These are phyloP conservation scores for Drosophila santomea DNA, from an alignment of 1,140 invertebrate genomes.

Conservation along the genomic window DNA sequence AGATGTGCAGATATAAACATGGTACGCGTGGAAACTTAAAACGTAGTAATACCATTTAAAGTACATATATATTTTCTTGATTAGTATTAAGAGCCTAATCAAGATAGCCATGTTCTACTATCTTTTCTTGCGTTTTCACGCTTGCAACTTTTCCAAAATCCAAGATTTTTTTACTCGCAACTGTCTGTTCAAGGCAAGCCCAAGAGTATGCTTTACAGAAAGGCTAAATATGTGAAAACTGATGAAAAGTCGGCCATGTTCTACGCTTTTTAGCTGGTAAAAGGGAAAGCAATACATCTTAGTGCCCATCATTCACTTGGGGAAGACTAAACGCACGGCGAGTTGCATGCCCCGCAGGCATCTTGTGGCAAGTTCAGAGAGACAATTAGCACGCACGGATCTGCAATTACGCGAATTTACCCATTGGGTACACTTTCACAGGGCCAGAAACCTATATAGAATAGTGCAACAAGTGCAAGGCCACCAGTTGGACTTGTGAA, in stretches of 20 bases:
- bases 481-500: conserved; percentile 45
- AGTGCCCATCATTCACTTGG: not conserved
- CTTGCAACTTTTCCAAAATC: no score
- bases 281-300: conserved; percentile 11
- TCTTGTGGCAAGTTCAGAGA: conserved; percentile 37
- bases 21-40: no score
- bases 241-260: conserved; percentile 42
- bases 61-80: no score
- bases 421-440: conserved; percentile 71
- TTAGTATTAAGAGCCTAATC: no score
- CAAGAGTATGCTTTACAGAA: conserved; percentile 44
- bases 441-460: conserved; percentile 58
- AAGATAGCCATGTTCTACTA: no score
- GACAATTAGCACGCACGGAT: conserved; percentile 66
- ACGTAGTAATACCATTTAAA: no score
- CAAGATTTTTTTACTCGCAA: no score
- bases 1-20: no score
- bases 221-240: not conserved
- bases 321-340: conserved; percentile 15
- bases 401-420: conserved; percentile 56
- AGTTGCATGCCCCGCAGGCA: conserved; percentile 15
- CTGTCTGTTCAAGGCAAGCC: not conserved
- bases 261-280: no score
- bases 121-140: no score
- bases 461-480: conserved; percentile 54